Base-by-base conservation (phyloP, 2,888 invertebrate species). In the Platypus cylindrus region DNA sequence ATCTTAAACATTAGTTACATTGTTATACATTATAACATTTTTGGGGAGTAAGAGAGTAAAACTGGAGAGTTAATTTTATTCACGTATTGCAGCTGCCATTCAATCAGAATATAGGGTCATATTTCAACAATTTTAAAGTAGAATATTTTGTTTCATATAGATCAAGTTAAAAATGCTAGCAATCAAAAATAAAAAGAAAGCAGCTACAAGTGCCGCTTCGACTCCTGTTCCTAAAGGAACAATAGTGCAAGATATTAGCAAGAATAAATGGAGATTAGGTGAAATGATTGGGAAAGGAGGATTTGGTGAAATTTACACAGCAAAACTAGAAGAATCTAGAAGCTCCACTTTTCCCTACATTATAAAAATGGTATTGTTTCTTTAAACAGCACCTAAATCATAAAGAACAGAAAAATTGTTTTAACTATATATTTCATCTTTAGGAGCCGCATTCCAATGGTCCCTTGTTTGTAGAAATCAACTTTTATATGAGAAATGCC, bases 391-490 rank as follows among this genome's bases (percentile, higher is more conserved):
- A 20, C 20, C 5, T 5, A 20, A 7, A 5, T 20, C 7, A 7
- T 20, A 7, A 7, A 20, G 20, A n/a, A 24, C 4, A 24, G 4
- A 27, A 15, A 9, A 14, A 23, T 29, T 18, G 12, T 32, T 13
- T 12, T 23, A 13, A 25, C 16, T 14, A 13, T 20, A 9, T 34
- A 31, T 18, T 44, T n/a, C n/a, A n/a, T n/a, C n/a, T 62, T 37
- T 47, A 86, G 84, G 93, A 94, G 65, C 93, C 93, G 7, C 78
- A 80, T 58, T 76, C 70, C 40, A 94, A 93, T 70, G 94, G 94
- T 0, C 94, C 95, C 1, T 63, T 97, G 1, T 97, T 90, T 67
- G 86, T 87, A 30, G 94, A 95, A 65, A 82, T 84, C 66, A 80
- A 89, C 64, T 91, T 91, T 60, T 95, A 85, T 54, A 73, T 80